Base-by-base conservation (phyloP, 2,113 vertebrate species). In the Synchiropus splendidus region DNA sequence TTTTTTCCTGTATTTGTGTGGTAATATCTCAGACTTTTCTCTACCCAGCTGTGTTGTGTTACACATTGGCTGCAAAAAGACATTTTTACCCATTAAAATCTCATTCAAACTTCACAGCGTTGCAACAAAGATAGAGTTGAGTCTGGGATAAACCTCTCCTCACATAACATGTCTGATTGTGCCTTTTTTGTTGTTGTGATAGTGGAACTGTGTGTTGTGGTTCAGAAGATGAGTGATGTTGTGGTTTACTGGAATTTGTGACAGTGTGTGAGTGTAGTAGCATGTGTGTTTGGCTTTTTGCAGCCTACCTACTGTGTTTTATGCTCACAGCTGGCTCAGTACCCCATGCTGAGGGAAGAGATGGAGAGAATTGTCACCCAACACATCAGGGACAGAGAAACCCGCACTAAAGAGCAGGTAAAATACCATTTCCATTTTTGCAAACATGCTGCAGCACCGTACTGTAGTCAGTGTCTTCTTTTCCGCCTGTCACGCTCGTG, bases 291-390 rank as follows among this genome's bases (percentile, higher is more conserved):
- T 10, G 21, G 42, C 33, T 59, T 49, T 31, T 56, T 72, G 16
- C 44, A 31, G 65, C 75, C 67, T 62, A 77, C 67, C 80, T 51
- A 64, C 57, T 67, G 34, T 58, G 56, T 52, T 51, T 38, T 76
- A 35, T 88, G 45, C 55, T 75, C 73, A 60, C 86, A 98, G 95
- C 88, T 99, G 64, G 92, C 92, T 72, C 95, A 99, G 54, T 99
- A 96, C 74, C 95, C 95, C 1, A 78, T 89, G 68, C 78, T 99
- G 51, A 87, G 95, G 13, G 95, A 99, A 63, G 95, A 99, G 80
- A 99, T 99, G 95, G 95, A 99, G 54, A 87, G 91, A 51, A 99
- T 99, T 0, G 94, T 99, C 38, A 98, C 94, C 12, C 94, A 94
- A 33, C 88, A 99, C 63, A 99, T 99, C 78, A 86, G 95, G 1